Evolutionary conservation across 1,140 invertebrate species (phyloP).

Genomic region (Yoshiicerus persimilis): DNA sequence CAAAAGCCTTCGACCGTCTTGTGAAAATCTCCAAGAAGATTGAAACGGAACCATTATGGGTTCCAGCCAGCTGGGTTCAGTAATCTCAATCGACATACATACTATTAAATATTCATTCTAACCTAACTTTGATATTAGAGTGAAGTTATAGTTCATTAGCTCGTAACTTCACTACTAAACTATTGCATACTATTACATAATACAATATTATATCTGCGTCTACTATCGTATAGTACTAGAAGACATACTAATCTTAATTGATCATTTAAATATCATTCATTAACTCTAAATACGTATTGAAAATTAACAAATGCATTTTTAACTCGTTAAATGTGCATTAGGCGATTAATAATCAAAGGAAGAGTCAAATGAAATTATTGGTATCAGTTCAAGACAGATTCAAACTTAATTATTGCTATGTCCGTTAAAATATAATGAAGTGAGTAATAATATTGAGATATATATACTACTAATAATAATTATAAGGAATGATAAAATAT

Average conservation of each 20-base stretch:
- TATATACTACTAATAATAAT: neutral
- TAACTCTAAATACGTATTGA: neutral
- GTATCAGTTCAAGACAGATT: neutral
- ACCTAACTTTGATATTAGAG: neutral
- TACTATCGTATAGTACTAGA: neutral
- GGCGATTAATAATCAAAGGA: neutral
- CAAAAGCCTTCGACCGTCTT: constrained; percentile 82
- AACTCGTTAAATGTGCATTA: neutral
- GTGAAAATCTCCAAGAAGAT: constrained; percentile 77
- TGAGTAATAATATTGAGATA: neutral
- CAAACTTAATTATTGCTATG: neutral
- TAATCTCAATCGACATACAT: neutral
- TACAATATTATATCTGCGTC: neutral
- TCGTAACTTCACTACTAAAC: neutral
- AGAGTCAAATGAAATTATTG: neutral
- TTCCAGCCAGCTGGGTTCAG: neutral
- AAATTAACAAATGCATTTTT: neutral
- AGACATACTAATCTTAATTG: neutral
- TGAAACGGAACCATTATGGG: constrained; percentile 91
- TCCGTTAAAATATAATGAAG: neutral
- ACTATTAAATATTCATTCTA: neutral
- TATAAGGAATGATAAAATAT: neutral
- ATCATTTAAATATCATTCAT: neutral
- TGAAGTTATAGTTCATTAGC: neutral
- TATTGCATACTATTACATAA: neutral